Percentiles rank a stretch among this genome's conserved stretches.
Conservation (phyloP, 2,888 invertebrate genomes). For the Melieria crassipennis region DNA sequence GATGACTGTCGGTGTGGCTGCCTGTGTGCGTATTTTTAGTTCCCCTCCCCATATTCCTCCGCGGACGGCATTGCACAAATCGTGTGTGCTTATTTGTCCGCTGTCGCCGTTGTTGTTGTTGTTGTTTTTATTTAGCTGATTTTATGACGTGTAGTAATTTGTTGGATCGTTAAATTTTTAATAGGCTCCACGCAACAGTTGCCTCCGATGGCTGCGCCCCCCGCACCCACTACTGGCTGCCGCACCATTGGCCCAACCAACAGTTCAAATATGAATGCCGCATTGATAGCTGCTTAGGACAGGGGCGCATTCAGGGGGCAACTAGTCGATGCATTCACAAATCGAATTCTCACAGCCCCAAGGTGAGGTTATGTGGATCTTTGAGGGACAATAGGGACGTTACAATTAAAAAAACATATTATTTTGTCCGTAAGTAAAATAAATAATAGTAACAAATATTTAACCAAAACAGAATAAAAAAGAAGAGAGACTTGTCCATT, state of each 20-base stretch:
- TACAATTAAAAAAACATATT: too few species aligned
- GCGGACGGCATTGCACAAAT: conserved; percentile 20
- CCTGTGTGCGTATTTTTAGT: conserved; percentile 15
- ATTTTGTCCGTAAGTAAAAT: too few species aligned
- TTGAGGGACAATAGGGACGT: too few species aligned
- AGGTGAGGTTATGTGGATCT: too few species aligned
- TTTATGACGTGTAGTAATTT: conserved; percentile 65
- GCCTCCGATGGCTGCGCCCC: not conserved
- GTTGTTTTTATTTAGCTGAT: conserved; percentile 40
- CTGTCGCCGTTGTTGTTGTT: conserved; percentile 29
- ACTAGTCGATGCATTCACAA: too few species aligned
- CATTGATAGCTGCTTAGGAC: too few species aligned
- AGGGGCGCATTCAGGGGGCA: too few species aligned
- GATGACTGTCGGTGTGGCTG: conserved; percentile 27
- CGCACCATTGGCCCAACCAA: not conserved
- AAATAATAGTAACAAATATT: too few species aligned
- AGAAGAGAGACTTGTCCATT: too few species aligned
- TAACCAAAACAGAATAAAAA: too few species aligned
- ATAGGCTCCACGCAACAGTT: conserved; percentile 41
- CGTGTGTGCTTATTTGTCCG: conserved; percentile 21
- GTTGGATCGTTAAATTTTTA: conserved; percentile 63
- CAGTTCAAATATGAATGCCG: too few species aligned
- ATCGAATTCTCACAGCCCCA: too few species aligned
- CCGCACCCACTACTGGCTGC: conserved; percentile 9
- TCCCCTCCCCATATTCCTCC: conserved; percentile 16